Evolutionary conservation across 1,140 invertebrate species (phyloP), one percentile per base, ranked within the genome.

Genomic region (Schlechtendalia chinensis): DNA sequence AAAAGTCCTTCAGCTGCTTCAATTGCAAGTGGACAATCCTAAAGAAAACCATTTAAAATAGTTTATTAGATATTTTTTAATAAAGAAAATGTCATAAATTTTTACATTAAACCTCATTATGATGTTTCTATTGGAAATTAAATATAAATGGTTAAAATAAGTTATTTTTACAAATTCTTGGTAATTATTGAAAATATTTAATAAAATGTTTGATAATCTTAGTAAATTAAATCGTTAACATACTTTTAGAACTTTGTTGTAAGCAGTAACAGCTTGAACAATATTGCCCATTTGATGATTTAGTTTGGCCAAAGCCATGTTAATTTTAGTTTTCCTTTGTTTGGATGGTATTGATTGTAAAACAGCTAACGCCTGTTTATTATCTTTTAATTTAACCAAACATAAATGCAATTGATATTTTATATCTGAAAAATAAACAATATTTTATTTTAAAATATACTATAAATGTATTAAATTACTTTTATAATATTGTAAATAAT

Each of bases 381-480:
- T 86, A 81, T 92, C 90, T 83, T 92, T 91, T 63, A 91, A 85
- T 80, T 91, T 89, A 0, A 89, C 84, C 82, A 90, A 87, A 85
- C 93, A 94, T 27, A 89, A 84, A 85, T 93, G 89, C 58, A 93
- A 89, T 85, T 92, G 90, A 84, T 90, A 94, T 85, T 93, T 93
- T n/a, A 94, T 89, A 83, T 93, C 92, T 87, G 87, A 86, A 86
- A 80, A 83, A 85, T 61, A 27, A 53, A 74, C 56, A 81, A 45
- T 17, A 80, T 58, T 8, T 56, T 17, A 29, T 61, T 39, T 10
- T 54, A 56, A 32, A 32, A 29, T 54, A 53, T 56, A 29, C 12
- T 16, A 72, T 32, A 58, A 56, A 56, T n/a, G 53, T 22, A 58
- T 58, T 58, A 8, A 58, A 58, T 5, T 39, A 39, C 3, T 39